phyloP scores from a whole-genome alignment of 1,140 invertebrate species.

The Rhyacophila brunnea region DNA sequence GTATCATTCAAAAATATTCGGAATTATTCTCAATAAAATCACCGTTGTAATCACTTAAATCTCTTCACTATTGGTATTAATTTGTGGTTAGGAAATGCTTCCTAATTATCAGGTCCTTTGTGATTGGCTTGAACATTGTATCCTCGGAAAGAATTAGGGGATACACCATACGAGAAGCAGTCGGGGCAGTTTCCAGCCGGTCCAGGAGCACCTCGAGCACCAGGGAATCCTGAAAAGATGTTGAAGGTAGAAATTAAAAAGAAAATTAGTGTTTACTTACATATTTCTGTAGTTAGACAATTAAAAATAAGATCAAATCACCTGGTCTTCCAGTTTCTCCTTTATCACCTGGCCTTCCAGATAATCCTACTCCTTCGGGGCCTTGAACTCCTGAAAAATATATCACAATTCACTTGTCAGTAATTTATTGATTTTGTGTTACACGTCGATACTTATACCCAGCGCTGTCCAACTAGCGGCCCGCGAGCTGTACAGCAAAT shows the following conservation, averaged over 20 bases:
- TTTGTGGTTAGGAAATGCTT: background rate
- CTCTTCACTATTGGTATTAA: background rate
- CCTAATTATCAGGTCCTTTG: slow-evolving; percentile 22
- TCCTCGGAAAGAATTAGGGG: slow-evolving; percentile 12
- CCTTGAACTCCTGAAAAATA: slow-evolving; percentile 24
- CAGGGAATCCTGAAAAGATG: slow-evolving; percentile 19
- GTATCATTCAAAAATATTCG: too few relatives aligned
- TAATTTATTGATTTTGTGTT: too few relatives aligned
- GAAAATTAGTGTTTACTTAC: background rate
- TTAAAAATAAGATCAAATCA: background rate
- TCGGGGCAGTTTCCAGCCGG: slow-evolving; percentile 25
- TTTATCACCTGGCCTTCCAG: slow-evolving; percentile 30
- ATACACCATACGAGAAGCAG: slow-evolving; percentile 19
- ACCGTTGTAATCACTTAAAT: too few relatives aligned
- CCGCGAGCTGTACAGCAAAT: too few relatives aligned
- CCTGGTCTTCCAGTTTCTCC: slow-evolving; percentile 33
- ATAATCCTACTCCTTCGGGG: slow-evolving; percentile 24
- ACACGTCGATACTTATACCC: too few relatives aligned
- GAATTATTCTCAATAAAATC: too few relatives aligned
- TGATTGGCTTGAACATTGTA: slow-evolving; percentile 28
- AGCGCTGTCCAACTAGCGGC: too few relatives aligned
- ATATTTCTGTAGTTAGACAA: background rate
- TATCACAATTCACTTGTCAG: too few relatives aligned
- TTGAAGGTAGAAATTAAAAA: background rate
- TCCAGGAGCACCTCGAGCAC: slow-evolving; percentile 19